Conservation (phyloP, 2,888 invertebrate species). For the Cerceris rybyensis region DNA sequence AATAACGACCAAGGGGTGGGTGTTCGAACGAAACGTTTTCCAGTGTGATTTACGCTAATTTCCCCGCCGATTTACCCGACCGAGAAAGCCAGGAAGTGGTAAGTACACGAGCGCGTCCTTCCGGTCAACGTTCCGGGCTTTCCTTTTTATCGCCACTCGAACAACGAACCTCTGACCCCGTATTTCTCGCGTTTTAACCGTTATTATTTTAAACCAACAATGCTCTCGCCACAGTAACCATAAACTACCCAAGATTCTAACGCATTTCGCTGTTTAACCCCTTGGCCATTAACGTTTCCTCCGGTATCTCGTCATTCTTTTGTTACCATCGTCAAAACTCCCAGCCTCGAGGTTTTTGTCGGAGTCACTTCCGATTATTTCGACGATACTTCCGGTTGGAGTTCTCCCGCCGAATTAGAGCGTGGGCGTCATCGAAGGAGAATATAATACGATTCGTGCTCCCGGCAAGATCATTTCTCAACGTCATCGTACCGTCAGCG, state of each 20-base stretch:
- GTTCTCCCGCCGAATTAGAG: neutral
- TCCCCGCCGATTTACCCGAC: constrained; percentile 57
- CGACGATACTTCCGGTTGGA: neutral
- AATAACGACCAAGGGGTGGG: constrained; percentile 30
- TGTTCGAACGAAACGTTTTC: constrained; percentile 51
- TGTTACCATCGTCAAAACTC: neutral
- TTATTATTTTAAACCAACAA: neutral
- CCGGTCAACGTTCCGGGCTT: constrained; percentile 66
- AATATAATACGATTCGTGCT: neutral
- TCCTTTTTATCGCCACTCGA: constrained; percentile 55
- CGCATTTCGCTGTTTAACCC: neutral
- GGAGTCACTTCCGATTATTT: constrained; percentile 1
- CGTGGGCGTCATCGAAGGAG: neutral
- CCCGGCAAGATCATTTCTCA: constrained; percentile 37
- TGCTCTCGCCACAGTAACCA: neutral
- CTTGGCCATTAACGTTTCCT: neutral
- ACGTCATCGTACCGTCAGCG: constrained; percentile 16
- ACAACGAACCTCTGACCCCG: constrained; percentile 36
- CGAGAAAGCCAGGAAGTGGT: constrained; percentile 70
- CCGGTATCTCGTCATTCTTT: neutral
- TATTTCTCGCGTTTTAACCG: constrained; percentile 20
- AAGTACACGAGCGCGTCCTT: constrained; percentile 73
- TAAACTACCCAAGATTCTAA: neutral
- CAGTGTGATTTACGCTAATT: constrained; percentile 77
- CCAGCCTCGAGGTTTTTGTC: neutral